Base-by-base conservation (phyloP, 2,113 vertebrate genomes). In the Psittacus erithacus region DNA sequence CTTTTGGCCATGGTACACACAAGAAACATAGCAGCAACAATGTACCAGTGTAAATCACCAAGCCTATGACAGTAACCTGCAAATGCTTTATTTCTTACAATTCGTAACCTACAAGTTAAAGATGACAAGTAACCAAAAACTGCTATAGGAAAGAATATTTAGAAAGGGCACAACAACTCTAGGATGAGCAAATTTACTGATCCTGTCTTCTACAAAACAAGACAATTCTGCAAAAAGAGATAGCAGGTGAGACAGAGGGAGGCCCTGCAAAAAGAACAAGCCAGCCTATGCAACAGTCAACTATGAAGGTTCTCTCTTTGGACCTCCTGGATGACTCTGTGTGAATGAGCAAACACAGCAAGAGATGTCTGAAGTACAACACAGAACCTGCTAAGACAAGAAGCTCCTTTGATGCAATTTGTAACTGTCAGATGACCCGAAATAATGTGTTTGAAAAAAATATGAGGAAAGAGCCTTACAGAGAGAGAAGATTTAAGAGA, bases 401-500 rank as follows among this genome's bases (percentile, higher is more conserved):
- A 89, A 55, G 7, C 15, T 74, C 25, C 57, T 91, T 24, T 76
- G 17, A 27, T 55, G 78, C 52, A 35, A 57, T n/a, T 76, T 3
- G 0, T 28, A 71, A 70, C 9, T 8, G 57, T 31, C 28, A 76
- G 24, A 62, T 68, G 9, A 88, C 47, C 68, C 64, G 44, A 75
- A 87, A 38, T 6, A 27, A 68, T 1, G 4, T 12, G 11, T 19
- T 87, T 69, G 18, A 5, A 43, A 53, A 80, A 71, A 59, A 17
- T 20, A 63, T 11, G 2, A 27, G 6, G 23, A 62, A 39, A 57
- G 60, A 52, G 14, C 31, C 93, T 95, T 98, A 99, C 99, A 84
- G 98, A 99, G 28, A 99, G 97, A 27, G 99, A 99, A 4, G 99
- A 99, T 74, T 99, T 99, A 23, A 99, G 98, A 0, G 99, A 98